Percentiles rank a stretch among this genome's conserved stretches.
Evolutionary conservation across 2,797 vertebrate genomes (phyloP).

Genomic region (Hemitrygon akajei): DNA sequence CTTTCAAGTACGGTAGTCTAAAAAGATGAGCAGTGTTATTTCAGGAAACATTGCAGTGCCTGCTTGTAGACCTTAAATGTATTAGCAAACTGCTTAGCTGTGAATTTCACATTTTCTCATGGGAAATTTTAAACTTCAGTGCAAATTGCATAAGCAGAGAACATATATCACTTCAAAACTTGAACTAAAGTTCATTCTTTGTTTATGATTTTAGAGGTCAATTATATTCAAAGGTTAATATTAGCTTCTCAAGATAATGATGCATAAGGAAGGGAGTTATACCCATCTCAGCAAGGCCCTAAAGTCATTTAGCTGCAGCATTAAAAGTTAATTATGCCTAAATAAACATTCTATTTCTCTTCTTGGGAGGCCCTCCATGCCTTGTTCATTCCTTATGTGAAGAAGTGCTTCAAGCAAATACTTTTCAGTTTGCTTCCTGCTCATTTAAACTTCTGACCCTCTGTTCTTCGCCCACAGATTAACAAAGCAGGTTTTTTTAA

Average conservation of each 20-base stretch:
- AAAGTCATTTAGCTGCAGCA: not conserved
- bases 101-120: not conserved
- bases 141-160: not conserved
- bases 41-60: not conserved
- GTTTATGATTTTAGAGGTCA: not conserved
- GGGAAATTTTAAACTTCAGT: not conserved
- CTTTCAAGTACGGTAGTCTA: not conserved
- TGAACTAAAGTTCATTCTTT: not conserved
- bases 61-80: not conserved
- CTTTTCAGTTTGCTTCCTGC: not conserved
- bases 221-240: not conserved
- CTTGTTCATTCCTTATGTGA: not conserved
- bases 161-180: not conserved
- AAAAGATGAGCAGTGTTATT: not conserved
- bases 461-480: not conserved
- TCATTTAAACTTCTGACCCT: not conserved
- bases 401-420: not conserved
- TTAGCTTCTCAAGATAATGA: not conserved
- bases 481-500: not conserved
- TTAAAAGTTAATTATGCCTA: not conserved
- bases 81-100: not conserved
- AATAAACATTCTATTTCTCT: not conserved
- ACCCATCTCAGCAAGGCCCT: not conserved
- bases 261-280: not conserved
- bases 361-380: not conserved